Conservation (phyloP, 2,888 invertebrate genomes). For the Ophraella communa region DNA sequence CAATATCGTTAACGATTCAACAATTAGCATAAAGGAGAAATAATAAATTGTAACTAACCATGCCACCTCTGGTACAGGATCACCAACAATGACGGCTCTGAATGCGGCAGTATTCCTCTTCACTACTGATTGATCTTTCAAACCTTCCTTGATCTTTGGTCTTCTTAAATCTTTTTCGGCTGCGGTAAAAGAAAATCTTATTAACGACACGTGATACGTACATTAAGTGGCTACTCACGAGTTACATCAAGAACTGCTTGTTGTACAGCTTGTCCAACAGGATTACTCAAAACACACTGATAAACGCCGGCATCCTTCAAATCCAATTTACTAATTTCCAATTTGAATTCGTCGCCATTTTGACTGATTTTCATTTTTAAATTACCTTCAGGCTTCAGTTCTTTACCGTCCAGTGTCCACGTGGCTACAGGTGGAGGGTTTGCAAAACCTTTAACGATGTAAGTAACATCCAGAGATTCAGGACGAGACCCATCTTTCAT, state of each 20-base stretch:
- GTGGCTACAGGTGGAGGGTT: slow-evolving; percentile 78
- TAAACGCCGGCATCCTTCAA: slow-evolving; percentile 81
- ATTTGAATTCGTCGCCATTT: slow-evolving; percentile 74
- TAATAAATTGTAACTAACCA: slow-evolving; percentile 66
- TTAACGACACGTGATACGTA: too few species aligned
- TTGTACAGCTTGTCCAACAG: slow-evolving; percentile 78
- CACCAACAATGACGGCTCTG: slow-evolving; percentile 81
- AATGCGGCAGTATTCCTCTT: slow-evolving; percentile 73
- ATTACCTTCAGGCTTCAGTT: slow-evolving; percentile 67
- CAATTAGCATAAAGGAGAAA: too few species aligned
- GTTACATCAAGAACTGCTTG: slow-evolving; percentile 77
- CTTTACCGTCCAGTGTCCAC: slow-evolving; percentile 81
- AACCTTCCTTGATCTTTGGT: slow-evolving; percentile 74
- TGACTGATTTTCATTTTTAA: slow-evolving; percentile 67
- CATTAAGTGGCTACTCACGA: slow-evolving; percentile 62
- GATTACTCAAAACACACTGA: slow-evolving; percentile 82
- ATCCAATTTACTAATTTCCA: slow-evolving; percentile 74
- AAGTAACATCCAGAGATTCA: slow-evolving; percentile 82
- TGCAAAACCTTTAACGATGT: slow-evolving; percentile 79
- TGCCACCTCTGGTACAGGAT: slow-evolving; percentile 85
- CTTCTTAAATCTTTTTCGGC: slow-evolving; percentile 80
- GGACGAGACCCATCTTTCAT: slow-evolving; percentile 77
- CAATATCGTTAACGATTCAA: too few species aligned
- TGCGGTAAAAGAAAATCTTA: too few species aligned
- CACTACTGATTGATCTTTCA: slow-evolving; percentile 73